Evolutionary conservation across 2,888 invertebrate genomes (phyloP), one percentile per base, ranked within the genome.

Genomic region (Limenitis camilla): DNA sequence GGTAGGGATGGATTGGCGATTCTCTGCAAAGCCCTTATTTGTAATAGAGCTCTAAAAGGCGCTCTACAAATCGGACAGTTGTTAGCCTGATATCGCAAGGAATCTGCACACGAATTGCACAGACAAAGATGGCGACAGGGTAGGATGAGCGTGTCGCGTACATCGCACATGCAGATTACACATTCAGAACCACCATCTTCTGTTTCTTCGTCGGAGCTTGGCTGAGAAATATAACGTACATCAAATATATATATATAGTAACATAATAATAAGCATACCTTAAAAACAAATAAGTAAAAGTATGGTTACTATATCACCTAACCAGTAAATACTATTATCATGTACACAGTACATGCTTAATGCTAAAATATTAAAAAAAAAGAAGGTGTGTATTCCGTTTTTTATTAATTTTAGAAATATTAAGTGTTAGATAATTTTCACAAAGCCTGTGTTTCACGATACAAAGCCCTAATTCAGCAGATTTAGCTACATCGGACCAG

Each of bases 161-260:
- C 94, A 75, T 99, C 99, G 67, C 96, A 97, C 98, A 99, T 98
- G 79, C 99, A 99, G 72, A 99, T 99, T 35, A 99, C 98, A 84
- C 99, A 99, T 81, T 99, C 99, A 0, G 97, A 95, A 1, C 98
- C 97, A 67, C 95, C 96, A 69, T 97, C 96, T 68, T 97, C 97
- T 0, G 94, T 92, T 64, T 96, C 96, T 64, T 95, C 95, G 70
- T 96, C 96, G 4, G 90, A 90, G 68, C 69, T 84, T n/a, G 83
- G 79, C 88, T 88, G 64, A 19, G 2, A 27, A 32, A 38, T 38
- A 8, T n/a, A 35, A 30, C 8, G 27, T 43, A 29, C 40, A 30
- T 29, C 8, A 36, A 9, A 30, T 19, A n/a, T 9, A 39, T 27
- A 6, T 39, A 19, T 19, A 19, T 19, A 19, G 19, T 19, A 19